A percentile compares a stretch with the other conserved stretches of the same genome.
These are phyloP conservation scores for Brassicogethes aeneus DNA, from an alignment of 2,888 invertebrate genomes.

Conservation along the genomic window DNA sequence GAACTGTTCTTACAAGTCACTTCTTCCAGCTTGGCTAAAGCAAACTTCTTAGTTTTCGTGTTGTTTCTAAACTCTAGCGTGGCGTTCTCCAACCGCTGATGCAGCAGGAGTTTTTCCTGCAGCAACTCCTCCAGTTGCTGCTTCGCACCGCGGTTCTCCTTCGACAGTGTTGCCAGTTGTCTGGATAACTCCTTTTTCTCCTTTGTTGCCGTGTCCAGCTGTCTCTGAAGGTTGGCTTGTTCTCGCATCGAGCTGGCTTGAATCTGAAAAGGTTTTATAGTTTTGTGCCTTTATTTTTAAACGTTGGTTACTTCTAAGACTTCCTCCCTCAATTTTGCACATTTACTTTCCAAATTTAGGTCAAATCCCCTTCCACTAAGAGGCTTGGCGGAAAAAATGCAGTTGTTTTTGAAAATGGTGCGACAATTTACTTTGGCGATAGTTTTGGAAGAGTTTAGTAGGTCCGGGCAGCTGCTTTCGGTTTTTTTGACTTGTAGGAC, in stretches of 20 bases:
- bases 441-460: too few relatives aligned
- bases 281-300: not conserved
- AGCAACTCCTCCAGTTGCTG: slow-evolving; percentile 32
- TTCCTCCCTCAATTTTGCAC: slow-evolving; percentile 27
- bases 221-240: slow-evolving; percentile 27
- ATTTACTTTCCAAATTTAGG: slow-evolving; percentile 6
- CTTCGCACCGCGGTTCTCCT: slow-evolving; percentile 32
- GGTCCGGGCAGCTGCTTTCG: too few relatives aligned
- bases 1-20: slow-evolving; percentile 11
- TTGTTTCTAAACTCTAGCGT: slow-evolving; percentile 32
- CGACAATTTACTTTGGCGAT: too few relatives aligned
- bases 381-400: slow-evolving; percentile 3
- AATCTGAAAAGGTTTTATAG: slow-evolving; percentile 7
- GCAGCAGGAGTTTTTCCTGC: slow-evolving; percentile 27
- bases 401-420: too few relatives aligned
- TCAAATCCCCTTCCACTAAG: slow-evolving; percentile 16
- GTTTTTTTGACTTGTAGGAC: not conserved
- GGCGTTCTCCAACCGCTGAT: slow-evolving; percentile 31
- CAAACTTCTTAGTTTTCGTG: slow-evolving; percentile 31
- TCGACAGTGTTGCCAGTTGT: slow-evolving; percentile 23
- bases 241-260: slow-evolving; percentile 29
- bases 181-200: slow-evolving; percentile 31
- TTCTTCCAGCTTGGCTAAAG: slow-evolving; percentile 32
- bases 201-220: slow-evolving; percentile 25
- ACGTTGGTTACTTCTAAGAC: slow-evolving; percentile 16